These are phyloP conservation scores for Myotis findleyi DNA, from an alignment of 2,797 vertebrate species.

Conservation along the genomic window DNA sequence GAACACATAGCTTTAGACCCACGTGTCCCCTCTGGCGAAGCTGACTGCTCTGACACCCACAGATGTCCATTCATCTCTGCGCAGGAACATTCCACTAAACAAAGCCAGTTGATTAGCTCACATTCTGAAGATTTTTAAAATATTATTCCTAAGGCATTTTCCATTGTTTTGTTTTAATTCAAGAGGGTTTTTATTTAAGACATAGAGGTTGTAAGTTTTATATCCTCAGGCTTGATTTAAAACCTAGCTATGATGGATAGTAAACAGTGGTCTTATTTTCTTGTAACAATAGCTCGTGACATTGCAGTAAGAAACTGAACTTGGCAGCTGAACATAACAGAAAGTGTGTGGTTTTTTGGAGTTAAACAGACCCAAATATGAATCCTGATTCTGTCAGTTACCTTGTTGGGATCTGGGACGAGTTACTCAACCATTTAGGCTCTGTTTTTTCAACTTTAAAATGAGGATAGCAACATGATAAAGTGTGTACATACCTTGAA, in stretches of 20 bases:
- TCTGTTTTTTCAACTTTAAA: conserved; percentile 48
- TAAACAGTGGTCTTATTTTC: conserved; percentile 69
- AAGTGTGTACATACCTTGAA: background rate
- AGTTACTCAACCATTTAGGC: conserved; percentile 30
- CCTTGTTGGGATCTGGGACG: background rate
- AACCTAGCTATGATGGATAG: conserved; percentile 68
- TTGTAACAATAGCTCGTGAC: conserved; percentile 64
- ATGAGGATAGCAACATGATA: background rate
- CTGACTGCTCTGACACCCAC: background rate
- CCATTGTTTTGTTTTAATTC: conserved; percentile 84
- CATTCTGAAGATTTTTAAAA: conserved; percentile 85
- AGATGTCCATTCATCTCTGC: background rate
- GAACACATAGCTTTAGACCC: background rate
- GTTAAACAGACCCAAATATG: background rate
- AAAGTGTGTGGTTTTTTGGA: background rate
- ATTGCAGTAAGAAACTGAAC: conserved; percentile 51
- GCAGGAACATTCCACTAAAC: conserved; percentile 72
- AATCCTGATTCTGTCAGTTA: conserved; percentile 38
- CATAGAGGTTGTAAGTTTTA: conserved; percentile 78
- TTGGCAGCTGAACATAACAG: background rate
- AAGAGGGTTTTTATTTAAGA: conserved; percentile 81
- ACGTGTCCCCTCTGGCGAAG: background rate
- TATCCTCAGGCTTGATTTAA: conserved; percentile 74
- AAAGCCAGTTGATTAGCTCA: conserved; percentile 77
- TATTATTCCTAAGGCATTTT: conserved; percentile 82